phyloP scores from a whole-genome alignment of 2,797 vertebrate genomes.

The Setipinna tenuifilis region DNA sequence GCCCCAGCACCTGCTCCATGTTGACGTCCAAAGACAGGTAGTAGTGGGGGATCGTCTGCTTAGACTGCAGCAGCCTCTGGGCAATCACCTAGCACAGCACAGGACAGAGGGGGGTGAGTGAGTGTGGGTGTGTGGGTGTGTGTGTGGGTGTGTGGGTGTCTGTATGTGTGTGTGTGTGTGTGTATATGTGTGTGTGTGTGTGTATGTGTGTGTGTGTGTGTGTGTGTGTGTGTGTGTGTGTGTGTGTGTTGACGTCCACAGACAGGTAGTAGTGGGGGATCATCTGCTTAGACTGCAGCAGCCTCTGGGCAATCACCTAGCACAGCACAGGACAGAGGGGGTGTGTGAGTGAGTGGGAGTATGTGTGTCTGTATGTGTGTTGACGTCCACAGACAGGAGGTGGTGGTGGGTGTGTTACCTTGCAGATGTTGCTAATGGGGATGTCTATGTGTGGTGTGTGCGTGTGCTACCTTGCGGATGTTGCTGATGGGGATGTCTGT shows the following conservation, averaged over 20 bases:
- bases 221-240: too few species aligned
- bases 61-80: constrained; percentile 92
- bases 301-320: constrained; percentile 92
- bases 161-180: neutral
- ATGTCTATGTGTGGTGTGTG: constrained; percentile 6
- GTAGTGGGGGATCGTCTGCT: constrained; percentile 96
- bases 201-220: neutral
- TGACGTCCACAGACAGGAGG: too few species aligned
- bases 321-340: constrained; percentile 5
- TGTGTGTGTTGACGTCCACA: neutral
- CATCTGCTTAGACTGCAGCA: constrained; percentile 81
- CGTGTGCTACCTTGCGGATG: neutral
- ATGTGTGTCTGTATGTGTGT: constrained; percentile 11
- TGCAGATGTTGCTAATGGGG: too few species aligned
- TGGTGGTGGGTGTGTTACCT: too few species aligned
- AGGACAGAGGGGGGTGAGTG: constrained; percentile 33
- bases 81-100: constrained; percentile 85
- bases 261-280: neutral
- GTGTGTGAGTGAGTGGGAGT: neutral
- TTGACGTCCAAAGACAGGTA: constrained; percentile 92
- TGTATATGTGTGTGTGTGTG: neutral
- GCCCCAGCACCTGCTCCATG: constrained; percentile 88
- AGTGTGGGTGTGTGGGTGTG: too few species aligned
- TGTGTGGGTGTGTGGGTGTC: too few species aligned
- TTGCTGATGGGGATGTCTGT: constrained; percentile 6